These are phyloP conservation scores for Apodemus agrarius DNA, from an alignment of 2,797 vertebrate species.

Conservation along the genomic window DNA sequence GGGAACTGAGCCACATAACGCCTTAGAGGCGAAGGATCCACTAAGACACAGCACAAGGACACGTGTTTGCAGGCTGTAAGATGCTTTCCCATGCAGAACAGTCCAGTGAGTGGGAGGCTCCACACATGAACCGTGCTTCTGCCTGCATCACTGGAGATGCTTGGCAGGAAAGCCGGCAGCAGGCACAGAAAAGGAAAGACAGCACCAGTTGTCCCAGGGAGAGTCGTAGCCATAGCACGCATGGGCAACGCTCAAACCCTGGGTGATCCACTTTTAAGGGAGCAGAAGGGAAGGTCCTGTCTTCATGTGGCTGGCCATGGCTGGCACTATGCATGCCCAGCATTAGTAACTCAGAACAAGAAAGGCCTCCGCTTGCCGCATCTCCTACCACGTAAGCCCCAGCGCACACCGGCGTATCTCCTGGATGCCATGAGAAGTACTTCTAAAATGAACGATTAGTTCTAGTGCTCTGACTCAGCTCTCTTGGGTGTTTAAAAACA, in stretches of 20 bases:
- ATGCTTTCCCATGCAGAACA: not conserved
- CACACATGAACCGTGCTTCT: not conserved
- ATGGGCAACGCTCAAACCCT: not conserved
- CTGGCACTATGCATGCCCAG: accelerated
- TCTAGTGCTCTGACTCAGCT: not conserved
- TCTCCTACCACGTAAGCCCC: not conserved
- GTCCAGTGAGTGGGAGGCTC: not conserved
- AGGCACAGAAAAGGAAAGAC: not conserved
- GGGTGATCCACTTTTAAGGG: not conserved
- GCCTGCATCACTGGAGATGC: not conserved
- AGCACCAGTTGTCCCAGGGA: not conserved
- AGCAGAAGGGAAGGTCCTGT: not conserved
- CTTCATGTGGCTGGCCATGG: not conserved
- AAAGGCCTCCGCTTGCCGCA: not conserved
- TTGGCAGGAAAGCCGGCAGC: not conserved
- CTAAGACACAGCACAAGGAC: not conserved
- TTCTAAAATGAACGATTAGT: conserved; percentile 17
- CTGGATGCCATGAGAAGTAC: not conserved
- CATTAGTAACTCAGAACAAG: not conserved
- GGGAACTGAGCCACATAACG: not conserved
- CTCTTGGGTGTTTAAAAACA: not conserved
- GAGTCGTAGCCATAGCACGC: not conserved
- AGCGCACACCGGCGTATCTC: not conserved
- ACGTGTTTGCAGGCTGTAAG: not conserved
- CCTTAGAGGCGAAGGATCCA: not conserved